phyloP scores from a whole-genome alignment of 2,113 vertebrate species.

The Paracanthobrama guichenoti region DNA sequence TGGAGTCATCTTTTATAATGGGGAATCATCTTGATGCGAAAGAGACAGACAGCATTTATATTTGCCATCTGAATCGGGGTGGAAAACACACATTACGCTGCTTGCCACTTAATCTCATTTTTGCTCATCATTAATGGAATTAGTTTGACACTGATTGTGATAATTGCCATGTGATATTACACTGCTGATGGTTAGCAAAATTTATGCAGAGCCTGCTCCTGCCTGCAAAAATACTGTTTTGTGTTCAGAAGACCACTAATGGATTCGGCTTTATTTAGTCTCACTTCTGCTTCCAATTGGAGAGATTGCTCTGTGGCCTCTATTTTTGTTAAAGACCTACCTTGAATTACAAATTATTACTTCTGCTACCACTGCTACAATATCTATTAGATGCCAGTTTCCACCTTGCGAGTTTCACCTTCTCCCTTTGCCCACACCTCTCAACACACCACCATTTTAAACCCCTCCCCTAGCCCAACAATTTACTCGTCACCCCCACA shows the following conservation, averaged over 20 bases:
- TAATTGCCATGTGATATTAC: conserved; percentile 44
- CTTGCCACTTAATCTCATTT: conserved; percentile 46
- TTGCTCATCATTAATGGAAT: conserved; percentile 45
- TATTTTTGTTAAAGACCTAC: conserved; percentile 18
- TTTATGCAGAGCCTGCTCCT: conserved; percentile 7
- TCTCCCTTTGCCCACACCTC: background rate
- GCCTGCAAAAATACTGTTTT: conserved; percentile 9
- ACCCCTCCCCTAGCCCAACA: background rate
- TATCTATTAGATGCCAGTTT: background rate
- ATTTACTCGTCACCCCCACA: too few relatives aligned
- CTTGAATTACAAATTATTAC: background rate
- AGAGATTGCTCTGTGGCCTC: conserved; percentile 23
- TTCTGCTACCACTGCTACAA: background rate
- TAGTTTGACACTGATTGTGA: conserved; percentile 44
- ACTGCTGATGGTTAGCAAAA: conserved; percentile 23
- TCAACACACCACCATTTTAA: background rate
- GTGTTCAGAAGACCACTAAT: conserved; percentile 17
- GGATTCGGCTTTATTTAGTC: conserved; percentile 27
- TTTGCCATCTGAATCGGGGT: conserved; percentile 16
- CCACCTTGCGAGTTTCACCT: background rate
- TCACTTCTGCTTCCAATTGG: conserved; percentile 4
- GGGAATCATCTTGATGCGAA: conserved; percentile 24
- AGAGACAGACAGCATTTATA: conserved; percentile 22
- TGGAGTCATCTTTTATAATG: conserved; percentile 23
- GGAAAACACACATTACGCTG: conserved; percentile 23